Base-by-base conservation (phyloP, 2,797 vertebrate genomes). In the Heterohyrax brucei region DNA sequence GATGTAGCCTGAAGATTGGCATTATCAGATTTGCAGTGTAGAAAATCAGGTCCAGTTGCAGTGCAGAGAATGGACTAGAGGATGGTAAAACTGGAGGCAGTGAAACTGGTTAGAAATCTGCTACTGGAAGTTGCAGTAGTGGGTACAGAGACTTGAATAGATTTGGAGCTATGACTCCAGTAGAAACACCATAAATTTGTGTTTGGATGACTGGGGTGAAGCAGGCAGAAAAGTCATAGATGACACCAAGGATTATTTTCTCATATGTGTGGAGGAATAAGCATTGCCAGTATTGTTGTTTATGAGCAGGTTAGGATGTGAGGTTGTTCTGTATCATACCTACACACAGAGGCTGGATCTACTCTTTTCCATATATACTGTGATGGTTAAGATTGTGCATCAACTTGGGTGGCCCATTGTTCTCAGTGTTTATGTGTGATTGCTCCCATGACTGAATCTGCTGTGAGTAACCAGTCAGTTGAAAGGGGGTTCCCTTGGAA, bases 351-450 rank as follows among this genome's bases (percentile, higher is more conserved):
- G n/a, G 53, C 13, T 50, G n/a, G 72, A 10, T 64, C 70, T 21
- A 4, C 30, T 3, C 16, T 61, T 30, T 13, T 4, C 7, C 22
- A 22, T 0, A 1, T 19, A 14, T 4, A 18, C 5, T 39, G 39
- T 39, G 39, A 39, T 39, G 39, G 39, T 39, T 39, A 39, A 39
- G 39, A 39, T 39, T 39, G 39, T 39, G 39, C 39, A 3, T 39
- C 39, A 39, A 39, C 39, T 39, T 39, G 3, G 39, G 39, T 39
- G 39, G 39, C 39, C 39, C 39, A 39, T 39, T 39, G 39, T 39
- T 39, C 39, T 39, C 39, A 39, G 39, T 39, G 39, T 39, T 39
- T 39, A 39, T 39, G 39, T 39, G 39, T 39, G 39, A 39, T 39
- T 39, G 39, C 39, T 39, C 39, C 39, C 39, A 39, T 2, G 39